phyloP scores from a whole-genome alignment of 2,797 vertebrate genomes.

The Rhynchonycteris naso region DNA sequence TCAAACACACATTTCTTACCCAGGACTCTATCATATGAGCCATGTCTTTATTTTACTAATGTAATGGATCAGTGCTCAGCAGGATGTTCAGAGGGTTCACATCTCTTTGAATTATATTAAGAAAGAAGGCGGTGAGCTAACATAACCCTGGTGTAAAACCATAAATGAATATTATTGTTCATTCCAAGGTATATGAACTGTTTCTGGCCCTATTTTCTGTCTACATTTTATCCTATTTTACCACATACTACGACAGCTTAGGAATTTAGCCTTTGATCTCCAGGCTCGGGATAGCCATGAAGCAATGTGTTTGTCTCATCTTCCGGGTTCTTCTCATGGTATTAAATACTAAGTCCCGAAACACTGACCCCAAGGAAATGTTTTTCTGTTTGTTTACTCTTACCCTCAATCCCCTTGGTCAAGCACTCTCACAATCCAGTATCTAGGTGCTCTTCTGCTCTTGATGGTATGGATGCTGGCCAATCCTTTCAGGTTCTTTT shows the following conservation, averaged over 20 bases:
- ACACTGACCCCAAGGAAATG: background rate
- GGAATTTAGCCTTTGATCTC: conserved; percentile 31
- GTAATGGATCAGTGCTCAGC: conserved; percentile 36
- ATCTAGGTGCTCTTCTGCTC: background rate
- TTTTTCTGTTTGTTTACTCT: background rate
- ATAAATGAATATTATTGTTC: conserved; percentile 66
- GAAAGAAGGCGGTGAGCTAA: conserved; percentile 69
- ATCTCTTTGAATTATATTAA: conserved; percentile 71
- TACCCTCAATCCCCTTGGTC: background rate
- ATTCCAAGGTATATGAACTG: conserved; percentile 64
- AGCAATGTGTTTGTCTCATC: background rate
- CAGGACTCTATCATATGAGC: background rate
- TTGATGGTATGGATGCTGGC: background rate
- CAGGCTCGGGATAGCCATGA: background rate
- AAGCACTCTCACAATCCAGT: background rate
- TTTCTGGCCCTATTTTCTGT: conserved; percentile 52
- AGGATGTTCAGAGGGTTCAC: conserved; percentile 69
- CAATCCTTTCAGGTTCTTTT: background rate
- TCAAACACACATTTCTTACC: background rate
- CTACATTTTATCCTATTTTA: conserved; percentile 21
- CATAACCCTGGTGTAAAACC: conserved; percentile 62
- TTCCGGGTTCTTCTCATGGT: background rate
- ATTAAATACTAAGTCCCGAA: background rate
- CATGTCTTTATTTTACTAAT: conserved; percentile 25
- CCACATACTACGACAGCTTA: conserved; percentile 47